phyloP scores from a whole-genome alignment of 2,888 invertebrate genomes.

The Cheilosia pagana region DNA sequence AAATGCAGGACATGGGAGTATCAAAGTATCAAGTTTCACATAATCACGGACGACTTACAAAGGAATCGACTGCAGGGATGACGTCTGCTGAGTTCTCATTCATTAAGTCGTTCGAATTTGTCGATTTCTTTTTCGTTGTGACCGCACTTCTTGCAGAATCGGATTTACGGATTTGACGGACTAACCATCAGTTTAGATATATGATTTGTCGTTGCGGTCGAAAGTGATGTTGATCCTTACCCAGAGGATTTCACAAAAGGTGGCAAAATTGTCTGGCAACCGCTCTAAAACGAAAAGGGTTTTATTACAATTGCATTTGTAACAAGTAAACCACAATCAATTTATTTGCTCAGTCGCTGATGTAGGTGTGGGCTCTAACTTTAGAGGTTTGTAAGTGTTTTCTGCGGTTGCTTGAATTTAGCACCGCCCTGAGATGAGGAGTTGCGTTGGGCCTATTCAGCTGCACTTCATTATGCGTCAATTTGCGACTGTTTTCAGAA shows the following conservation, averaged over 20 bases:
- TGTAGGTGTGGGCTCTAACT: neutral
- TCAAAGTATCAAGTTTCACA: constrained; percentile 50
- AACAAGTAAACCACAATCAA: constrained; percentile 38
- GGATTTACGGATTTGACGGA: neutral
- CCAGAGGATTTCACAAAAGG: neutral
- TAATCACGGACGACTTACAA: constrained; percentile 38
- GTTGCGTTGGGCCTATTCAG: neutral
- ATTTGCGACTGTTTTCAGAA: constrained; percentile 11
- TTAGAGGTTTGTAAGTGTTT: constrained; percentile 19
- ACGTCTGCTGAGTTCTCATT: constrained; percentile 21
- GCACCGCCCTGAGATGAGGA: neutral
- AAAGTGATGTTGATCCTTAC: neutral
- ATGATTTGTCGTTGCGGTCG: constrained; percentile 25
- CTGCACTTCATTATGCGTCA: constrained; percentile 19
- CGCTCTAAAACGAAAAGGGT: neutral
- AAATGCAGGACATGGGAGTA: constrained; percentile 2
- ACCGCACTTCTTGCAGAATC: constrained; percentile 7
- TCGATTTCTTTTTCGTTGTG: constrained; percentile 23
- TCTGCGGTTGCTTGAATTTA: constrained; percentile 4
- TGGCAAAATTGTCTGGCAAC: neutral
- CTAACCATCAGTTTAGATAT: constrained; percentile 7
- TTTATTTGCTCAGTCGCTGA: constrained; percentile 25
- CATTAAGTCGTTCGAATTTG: constrained; percentile 10
- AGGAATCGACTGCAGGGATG: constrained; percentile 30
- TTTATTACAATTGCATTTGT: constrained; percentile 1